Base-by-base conservation (phyloP, 1,140 invertebrate genomes). In the Drosophila mojavensis region DNA sequence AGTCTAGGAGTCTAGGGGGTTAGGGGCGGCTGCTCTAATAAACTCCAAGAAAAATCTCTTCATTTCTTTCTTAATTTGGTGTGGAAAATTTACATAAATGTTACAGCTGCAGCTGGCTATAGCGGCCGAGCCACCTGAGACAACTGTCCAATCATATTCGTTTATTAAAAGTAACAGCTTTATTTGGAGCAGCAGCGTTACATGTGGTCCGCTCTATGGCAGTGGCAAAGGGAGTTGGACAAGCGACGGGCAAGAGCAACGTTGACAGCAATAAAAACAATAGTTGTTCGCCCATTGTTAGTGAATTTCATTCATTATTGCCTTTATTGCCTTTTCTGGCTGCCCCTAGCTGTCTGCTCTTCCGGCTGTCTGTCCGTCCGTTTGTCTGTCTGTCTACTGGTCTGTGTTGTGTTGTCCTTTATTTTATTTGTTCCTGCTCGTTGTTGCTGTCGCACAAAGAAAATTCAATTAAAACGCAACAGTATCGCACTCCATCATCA, bases 381-480 rank as follows among this genome's bases (percentile, higher is more conserved):
- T 39, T 4, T 4, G 11, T 47, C 10, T 13, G 3, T 53, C 43
- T 28, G 15, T 64, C 9, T 60, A 33, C 41, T 43, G 20, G 41
- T 43, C 45, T 50, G 61, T 33, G 59, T 26, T 48, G 41, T 15
- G n/a, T 28, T 84, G 81, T 83, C 81, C 66, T 79, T 79, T 81
- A 69, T 75, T 74, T 60, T 81, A 62, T 62, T 81, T 70, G 67
- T 81, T 48, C n/a, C 48, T 66, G 50, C 41, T 53, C 47, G 56
- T 43, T 50, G 54, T 41, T 68, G 68, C 45, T 62, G 65, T 60
- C 75, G 66, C 81, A 91, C 83, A 88, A 91, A 91, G 86, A 90
- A 91, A 90, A 91, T 91, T 91, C 90, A 91, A 91, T 91, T 91
- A 91, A 91, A 91, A 85, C 83, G 83, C 88, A 91, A 91, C 90